phyloP scores from a whole-genome alignment of 2,888 invertebrate species.

The Drosophila nr. perissopoda region DNA sequence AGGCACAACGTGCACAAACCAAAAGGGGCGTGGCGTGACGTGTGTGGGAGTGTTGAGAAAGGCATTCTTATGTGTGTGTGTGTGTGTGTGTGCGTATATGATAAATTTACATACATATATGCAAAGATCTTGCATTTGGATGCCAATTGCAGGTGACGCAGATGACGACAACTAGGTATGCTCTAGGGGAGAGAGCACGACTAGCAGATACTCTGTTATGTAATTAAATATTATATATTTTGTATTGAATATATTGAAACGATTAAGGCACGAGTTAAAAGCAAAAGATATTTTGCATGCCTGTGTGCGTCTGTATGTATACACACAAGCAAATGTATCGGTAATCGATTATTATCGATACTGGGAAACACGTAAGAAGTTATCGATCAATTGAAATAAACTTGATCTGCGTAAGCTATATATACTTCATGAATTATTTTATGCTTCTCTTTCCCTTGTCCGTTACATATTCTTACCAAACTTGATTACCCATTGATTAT shows the following conservation, averaged over 20 bases:
- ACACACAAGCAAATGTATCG: too few relatives aligned
- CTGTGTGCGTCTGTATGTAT: not conserved
- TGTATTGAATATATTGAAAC: not conserved
- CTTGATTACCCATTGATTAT: not conserved
- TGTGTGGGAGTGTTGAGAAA: constrained; percentile 1
- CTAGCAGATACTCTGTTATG: not conserved
- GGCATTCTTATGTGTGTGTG: not conserved
- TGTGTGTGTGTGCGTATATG: not conserved
- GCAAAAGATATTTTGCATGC: not conserved
- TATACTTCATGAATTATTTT: not conserved
- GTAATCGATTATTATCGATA: too few relatives aligned
- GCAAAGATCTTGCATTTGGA: not conserved
- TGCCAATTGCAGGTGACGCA: constrained; percentile 7
- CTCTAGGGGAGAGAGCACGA: not conserved
- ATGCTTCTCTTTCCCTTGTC: not conserved
- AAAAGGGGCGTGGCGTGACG: constrained; percentile 3
- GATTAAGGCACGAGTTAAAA: too few relatives aligned
- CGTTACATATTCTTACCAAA: not conserved
- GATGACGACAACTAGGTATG: not conserved
- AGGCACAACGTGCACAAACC: constrained; percentile 17
- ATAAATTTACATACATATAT: not conserved
- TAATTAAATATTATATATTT: not conserved
- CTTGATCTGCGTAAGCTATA: too few relatives aligned
- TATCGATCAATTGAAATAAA: too few relatives aligned
- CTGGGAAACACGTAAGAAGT: too few relatives aligned